phyloP scores from a whole-genome alignment of 2,113 vertebrate genomes.

The Odobenus rosmarus region DNA sequence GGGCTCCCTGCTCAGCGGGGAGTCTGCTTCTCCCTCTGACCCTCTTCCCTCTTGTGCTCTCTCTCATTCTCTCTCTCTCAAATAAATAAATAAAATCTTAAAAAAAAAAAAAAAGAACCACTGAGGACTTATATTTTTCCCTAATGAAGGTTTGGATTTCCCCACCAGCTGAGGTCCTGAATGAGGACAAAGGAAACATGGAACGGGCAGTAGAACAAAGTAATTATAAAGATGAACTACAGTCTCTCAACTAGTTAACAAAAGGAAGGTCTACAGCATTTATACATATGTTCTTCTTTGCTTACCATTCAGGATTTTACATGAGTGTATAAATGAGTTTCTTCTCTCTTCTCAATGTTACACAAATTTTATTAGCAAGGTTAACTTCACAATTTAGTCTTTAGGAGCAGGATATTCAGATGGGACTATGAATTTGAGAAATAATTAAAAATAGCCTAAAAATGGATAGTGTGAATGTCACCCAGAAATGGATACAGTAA shows the following conservation, averaged over 20 bases:
- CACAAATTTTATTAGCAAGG: slow-evolving; percentile 6
- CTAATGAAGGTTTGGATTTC: neutral
- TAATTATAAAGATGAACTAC: neutral
- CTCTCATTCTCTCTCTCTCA: too few species aligned
- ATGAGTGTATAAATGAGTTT: neutral
- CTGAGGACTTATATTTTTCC: neutral
- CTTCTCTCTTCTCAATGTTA: neutral
- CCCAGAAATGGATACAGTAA: neutral
- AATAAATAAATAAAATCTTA: too few species aligned
- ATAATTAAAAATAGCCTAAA: slow-evolving; percentile 15
- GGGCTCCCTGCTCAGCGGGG: too few species aligned
- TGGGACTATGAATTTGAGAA: neutral
- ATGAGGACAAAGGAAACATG: slow-evolving; percentile 3
- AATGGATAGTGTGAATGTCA: neutral
- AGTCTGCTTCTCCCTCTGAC: too few species aligned
- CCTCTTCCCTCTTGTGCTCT: too few species aligned
- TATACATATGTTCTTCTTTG: neutral
- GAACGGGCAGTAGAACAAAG: neutral
- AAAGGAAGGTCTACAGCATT: neutral
- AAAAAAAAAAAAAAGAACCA: neutral
- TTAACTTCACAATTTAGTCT: slow-evolving; percentile 9
- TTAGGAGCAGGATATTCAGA: neutral
- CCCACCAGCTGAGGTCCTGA: neutral
- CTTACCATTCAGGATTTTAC: neutral
- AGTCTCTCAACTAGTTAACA: slow-evolving; percentile 14